phyloP scores from a whole-genome alignment of 1,140 invertebrate species.

The Drosophila orosa region DNA sequence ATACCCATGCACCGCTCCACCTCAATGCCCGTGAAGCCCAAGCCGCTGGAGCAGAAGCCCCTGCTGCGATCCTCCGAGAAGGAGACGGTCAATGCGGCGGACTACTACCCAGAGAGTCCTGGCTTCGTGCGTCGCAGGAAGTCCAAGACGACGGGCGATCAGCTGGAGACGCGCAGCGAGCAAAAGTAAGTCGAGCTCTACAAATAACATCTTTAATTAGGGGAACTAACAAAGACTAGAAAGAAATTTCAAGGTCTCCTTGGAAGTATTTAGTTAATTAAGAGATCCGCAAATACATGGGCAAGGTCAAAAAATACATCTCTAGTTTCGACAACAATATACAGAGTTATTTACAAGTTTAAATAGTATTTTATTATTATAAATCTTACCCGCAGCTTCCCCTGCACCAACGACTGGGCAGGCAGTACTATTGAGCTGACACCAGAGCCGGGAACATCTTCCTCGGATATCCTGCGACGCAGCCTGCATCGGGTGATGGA shows the following conservation, averaged over 20 bases:
- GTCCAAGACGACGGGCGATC: slow-evolving; percentile 49
- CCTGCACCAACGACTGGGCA: slow-evolving; percentile 74
- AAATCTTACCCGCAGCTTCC: slow-evolving; percentile 56
- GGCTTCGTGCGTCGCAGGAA: slow-evolving; percentile 57
- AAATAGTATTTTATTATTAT: not conserved
- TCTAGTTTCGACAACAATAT: not conserved
- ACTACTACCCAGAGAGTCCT: slow-evolving; percentile 80
- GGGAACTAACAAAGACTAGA: not conserved
- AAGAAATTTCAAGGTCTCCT: not conserved
- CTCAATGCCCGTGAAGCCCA: slow-evolving; percentile 81
- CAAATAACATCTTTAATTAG: not conserved
- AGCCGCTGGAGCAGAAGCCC: slow-evolving; percentile 64
- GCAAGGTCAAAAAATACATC: not conserved
- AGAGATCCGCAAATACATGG: not conserved
- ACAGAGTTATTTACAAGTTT: not conserved
- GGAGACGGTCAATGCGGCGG: slow-evolving; percentile 71
- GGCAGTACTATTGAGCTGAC: slow-evolving; percentile 78
- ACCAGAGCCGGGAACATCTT: slow-evolving; percentile 33
- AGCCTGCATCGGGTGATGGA: slow-evolving; percentile 76
- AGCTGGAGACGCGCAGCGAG: slow-evolving; percentile 75
- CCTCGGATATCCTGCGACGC: slow-evolving; percentile 47
- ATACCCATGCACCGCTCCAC: slow-evolving; percentile 72
- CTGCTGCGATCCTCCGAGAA: slow-evolving; percentile 75
- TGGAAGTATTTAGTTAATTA: slow-evolving; percentile 1
- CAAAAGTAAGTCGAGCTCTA: slow-evolving; percentile 65